A percentile compares a stretch with the other conserved stretches of the same genome.
Evolutionary conservation across 2,888 invertebrate species (phyloP).

Genomic region (Hypsopygia costalis): DNA sequence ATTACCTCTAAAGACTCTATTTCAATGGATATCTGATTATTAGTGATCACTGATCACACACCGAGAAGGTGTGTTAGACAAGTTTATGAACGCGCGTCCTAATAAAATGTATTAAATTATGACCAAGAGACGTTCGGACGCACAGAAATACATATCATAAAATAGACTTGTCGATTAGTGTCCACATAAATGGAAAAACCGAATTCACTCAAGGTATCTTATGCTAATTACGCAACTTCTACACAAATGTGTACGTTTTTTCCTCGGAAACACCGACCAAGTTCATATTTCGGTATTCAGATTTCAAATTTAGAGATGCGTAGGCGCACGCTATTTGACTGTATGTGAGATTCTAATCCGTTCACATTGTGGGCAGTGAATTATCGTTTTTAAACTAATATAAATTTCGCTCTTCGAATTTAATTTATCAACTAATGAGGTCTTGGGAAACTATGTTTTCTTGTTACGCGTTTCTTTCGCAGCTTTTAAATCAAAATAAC

Average conservation of each 20-base stretch:
- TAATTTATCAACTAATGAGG: conserved; percentile 62
- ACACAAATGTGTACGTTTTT: conserved; percentile 26
- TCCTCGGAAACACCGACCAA: conserved; percentile 37
- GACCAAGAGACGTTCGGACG: conserved; percentile 39
- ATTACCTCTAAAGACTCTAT: conserved; percentile 26
- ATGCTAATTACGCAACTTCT: conserved; percentile 60
- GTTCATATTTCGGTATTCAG: conserved; percentile 49
- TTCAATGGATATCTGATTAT: conserved; percentile 34
- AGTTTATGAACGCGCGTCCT: conserved; percentile 51
- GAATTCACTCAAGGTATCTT: conserved; percentile 39
- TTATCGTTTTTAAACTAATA: conserved; percentile 55
- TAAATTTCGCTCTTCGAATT: conserved; percentile 53
- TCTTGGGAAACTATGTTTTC: conserved; percentile 38
- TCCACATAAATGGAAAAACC: conserved; percentile 60
- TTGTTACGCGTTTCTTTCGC: conserved; percentile 28
- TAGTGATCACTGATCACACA: conserved; percentile 48
- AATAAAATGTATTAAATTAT: conserved; percentile 63
- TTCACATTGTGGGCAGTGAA: conserved; percentile 64
- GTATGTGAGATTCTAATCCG: conserved; percentile 60
- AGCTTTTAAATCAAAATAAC: conserved; percentile 54
- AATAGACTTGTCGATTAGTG: conserved; percentile 56
- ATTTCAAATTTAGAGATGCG: conserved; percentile 61
- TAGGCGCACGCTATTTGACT: conserved; percentile 60
- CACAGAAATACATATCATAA: conserved; percentile 59
- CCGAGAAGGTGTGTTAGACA: conserved; percentile 40